Base-by-base conservation (phyloP, 2,888 invertebrate genomes). In the Drosophila borealis region DNA sequence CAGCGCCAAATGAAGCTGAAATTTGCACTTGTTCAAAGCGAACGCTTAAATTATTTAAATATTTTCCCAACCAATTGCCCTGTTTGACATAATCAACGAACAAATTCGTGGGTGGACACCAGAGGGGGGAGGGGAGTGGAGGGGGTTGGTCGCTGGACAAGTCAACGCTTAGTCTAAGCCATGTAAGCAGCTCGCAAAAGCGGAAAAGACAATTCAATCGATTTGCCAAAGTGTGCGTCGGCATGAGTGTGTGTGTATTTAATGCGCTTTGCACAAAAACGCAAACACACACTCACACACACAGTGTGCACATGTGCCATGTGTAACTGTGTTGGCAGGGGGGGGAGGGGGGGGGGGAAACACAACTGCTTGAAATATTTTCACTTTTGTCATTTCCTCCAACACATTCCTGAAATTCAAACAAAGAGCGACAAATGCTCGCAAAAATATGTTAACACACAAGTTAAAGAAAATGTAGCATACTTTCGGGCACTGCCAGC, bases 311-410 rank as follows among this genome's bases (percentile, higher is more conserved):
- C 13, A 48, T 36, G 45, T 45, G 53, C 4, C 17, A 29, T 19
- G 33, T 36, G 13, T 19, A 33, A 17, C 1, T 13, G 5, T 10
- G 45, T 10, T 21, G 21, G 29, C 29, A 29, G 21, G 1, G 2
- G 6, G 3, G 3, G 13, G 13, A 10, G 25, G 36, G 42, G 0
- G 10, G 2, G n/a, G 2, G 46, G 17, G 14, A 19, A 45, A 54
- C 45, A 39, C 25, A 69, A 74, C 51, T 80, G 78, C 64, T 87
- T 73, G 69, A 79, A 81, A 88, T 89, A 81, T 87, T 83, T 85
- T 85, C 77, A 84, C 78, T 90, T 82, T 76, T 83, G 88, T 82
- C 86, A 86, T 84, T 89, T 88, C 76, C 81, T 80, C 49, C 73
- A 67, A 66, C 76, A 75, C 78, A 87, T 88, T 84, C 80, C 70